phyloP scores from a whole-genome alignment of 2,888 invertebrate genomes.

The Synergus laeviventris region DNA sequence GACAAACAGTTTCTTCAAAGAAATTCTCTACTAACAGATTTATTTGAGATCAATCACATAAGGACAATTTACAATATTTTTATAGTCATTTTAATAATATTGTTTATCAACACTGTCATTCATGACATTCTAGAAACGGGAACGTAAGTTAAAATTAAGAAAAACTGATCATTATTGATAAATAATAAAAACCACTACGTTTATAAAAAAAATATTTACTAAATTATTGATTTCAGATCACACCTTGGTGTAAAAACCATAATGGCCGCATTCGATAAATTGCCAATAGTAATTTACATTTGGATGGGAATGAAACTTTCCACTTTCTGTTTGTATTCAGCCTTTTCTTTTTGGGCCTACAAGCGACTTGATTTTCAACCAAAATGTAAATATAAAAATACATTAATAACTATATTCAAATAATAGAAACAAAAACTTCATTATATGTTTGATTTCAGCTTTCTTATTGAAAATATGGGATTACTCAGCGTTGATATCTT shows the following conservation, averaged over 20 bases:
- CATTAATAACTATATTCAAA: background rate
- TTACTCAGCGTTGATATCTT: slow-evolving; percentile 67
- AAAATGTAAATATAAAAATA: slow-evolving; percentile 63
- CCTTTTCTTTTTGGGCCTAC: slow-evolving; percentile 77
- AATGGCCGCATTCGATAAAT: slow-evolving; percentile 79
- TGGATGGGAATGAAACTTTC: slow-evolving; percentile 78
- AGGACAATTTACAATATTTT: slow-evolving; percentile 91
- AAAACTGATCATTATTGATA: slow-evolving; percentile 25
- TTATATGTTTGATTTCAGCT: slow-evolving; percentile 66
- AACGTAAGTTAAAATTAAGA: slow-evolving; percentile 80
- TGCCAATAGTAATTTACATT: slow-evolving; percentile 78
- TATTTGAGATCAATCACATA: slow-evolving; percentile 87
- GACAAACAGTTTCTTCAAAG: slow-evolving; percentile 84
- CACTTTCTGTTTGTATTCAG: slow-evolving; percentile 75
- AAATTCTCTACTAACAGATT: slow-evolving; percentile 88
- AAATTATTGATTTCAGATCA: slow-evolving; percentile 73
- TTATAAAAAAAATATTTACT: background rate
- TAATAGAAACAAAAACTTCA: slow-evolving; percentile 31
- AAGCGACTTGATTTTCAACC: slow-evolving; percentile 63
- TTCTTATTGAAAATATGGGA: slow-evolving; percentile 72
- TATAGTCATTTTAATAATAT: slow-evolving; percentile 84
- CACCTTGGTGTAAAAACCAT: slow-evolving; percentile 81
- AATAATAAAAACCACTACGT: slow-evolving; percentile 2
- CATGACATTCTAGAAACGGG: slow-evolving; percentile 86
- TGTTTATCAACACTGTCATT: slow-evolving; percentile 84